phyloP scores from a whole-genome alignment of 2,888 invertebrate species.

The Steinernema carpocapsae region DNA sequence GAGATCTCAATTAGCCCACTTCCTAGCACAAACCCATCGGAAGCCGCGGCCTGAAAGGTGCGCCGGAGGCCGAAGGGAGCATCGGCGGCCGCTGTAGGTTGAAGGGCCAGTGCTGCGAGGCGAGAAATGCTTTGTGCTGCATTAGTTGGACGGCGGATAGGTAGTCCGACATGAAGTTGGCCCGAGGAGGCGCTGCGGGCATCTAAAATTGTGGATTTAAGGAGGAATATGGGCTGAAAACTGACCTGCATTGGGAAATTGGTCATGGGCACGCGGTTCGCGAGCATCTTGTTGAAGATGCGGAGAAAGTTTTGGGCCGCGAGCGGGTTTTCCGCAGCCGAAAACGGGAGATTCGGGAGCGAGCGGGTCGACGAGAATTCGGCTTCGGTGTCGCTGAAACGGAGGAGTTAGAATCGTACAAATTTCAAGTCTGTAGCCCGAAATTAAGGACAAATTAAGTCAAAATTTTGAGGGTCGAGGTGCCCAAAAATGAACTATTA shows the following conservation, averaged over 20 bases:
- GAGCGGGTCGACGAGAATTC: background rate
- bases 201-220: background rate
- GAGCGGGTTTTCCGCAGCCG: slow-evolving; percentile 16
- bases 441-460: too few species aligned
- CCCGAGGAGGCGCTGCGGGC: background rate
- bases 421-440: too few species aligned
- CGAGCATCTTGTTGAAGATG: slow-evolving; percentile 30
- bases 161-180: slow-evolving; percentile 27
- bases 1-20: too few species aligned
- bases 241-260: background rate
- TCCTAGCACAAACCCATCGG: background rate
- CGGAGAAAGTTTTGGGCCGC: slow-evolving; percentile 26
- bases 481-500: too few species aligned
- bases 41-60: background rate
- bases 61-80: background rate
- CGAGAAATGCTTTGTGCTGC: slow-evolving; percentile 26
- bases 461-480: too few species aligned
- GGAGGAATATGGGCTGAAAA: background rate
- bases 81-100: background rate
- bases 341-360: background rate
- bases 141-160: slow-evolving; percentile 7
- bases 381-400: background rate
- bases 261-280: slow-evolving; percentile 2
- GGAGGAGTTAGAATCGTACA: too few species aligned
- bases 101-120: slow-evolving; percentile 23